Conservation (phyloP, 2,113 vertebrate genomes). For the Paramisgurnus dabryanus region DNA sequence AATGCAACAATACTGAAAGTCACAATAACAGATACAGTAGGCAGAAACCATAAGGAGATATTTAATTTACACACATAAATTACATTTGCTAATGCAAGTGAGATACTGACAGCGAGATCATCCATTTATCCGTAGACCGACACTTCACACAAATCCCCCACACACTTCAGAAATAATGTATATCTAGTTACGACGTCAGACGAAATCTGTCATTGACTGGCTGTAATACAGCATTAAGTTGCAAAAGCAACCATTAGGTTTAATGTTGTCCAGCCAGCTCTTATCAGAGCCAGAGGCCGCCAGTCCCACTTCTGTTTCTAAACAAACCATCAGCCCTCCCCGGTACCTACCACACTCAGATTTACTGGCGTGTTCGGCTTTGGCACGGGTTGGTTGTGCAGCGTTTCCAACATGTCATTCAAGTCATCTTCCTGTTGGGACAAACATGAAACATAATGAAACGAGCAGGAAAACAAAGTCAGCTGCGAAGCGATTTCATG, state of each 20-base stretch:
- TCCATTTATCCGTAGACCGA: not conserved
- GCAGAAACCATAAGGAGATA: not conserved
- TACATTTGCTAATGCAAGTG: not conserved
- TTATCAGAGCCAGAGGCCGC: conserved; percentile 63
- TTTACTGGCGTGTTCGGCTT: conserved; percentile 88
- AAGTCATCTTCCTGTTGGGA: conserved; percentile 87
- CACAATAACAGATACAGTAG: too few species aligned
- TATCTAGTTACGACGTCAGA: conserved; percentile 5
- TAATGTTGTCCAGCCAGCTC: conserved; percentile 52
- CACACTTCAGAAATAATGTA: not conserved
- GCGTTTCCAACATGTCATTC: conserved; percentile 88
- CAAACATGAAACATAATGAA: conserved; percentile 48
- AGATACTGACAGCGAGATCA: not conserved
- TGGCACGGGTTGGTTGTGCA: conserved; percentile 89
- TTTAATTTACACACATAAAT: not conserved
- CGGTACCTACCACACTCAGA: conserved; percentile 90
- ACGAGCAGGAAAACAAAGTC: conserved; percentile 56
- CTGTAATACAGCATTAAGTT: conserved; percentile 59
- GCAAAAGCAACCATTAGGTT: conserved; percentile 62
- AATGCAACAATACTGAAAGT: too few species aligned
- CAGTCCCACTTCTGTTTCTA: conserved; percentile 68
- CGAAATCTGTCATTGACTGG: conserved; percentile 49
- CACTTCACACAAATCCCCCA: not conserved
- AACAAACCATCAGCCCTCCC: conserved; percentile 61
- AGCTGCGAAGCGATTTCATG: conserved; percentile 48